These are phyloP conservation scores for Pseudopodoces humilis DNA, from an alignment of 2,113 vertebrate species.

Conservation along the genomic window DNA sequence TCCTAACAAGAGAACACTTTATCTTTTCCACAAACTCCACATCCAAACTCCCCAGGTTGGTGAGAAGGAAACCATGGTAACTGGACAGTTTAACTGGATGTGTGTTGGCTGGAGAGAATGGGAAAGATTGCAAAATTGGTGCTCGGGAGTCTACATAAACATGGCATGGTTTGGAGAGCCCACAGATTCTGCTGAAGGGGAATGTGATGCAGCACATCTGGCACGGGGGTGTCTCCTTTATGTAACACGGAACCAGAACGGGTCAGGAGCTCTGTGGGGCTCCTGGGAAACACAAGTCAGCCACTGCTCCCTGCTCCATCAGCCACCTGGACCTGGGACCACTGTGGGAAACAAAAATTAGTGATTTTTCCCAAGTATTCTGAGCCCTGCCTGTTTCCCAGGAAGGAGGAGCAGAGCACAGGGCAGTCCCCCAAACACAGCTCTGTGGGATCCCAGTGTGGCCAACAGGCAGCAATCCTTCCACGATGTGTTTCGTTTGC, in stretches of 20 bases:
- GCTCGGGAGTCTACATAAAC: background rate
- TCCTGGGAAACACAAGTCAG: background rate
- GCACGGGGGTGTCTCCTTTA: background rate
- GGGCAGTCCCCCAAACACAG: background rate
- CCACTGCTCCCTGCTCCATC: background rate
- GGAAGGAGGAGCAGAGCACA: background rate
- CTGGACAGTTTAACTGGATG: conserved; percentile 17
- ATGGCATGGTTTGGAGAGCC: background rate
- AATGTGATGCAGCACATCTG: background rate
- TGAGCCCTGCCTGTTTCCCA: background rate
- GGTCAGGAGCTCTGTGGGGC: background rate
- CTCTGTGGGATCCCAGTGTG: background rate
- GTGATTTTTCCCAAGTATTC: background rate
- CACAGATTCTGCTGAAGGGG: background rate
- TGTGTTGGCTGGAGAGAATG: conserved; percentile 13
- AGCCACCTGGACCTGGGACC: fast-evolving
- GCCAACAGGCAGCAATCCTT: background rate
- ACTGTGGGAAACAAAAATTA: background rate
- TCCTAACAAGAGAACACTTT: background rate
- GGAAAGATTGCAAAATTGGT: conserved; percentile 28
- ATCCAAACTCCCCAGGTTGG: background rate
- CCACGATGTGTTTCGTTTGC: background rate
- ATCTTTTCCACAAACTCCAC: background rate
- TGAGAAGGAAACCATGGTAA: conserved; percentile 52
- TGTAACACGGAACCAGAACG: background rate